phyloP scores from a whole-genome alignment of 2,888 invertebrate species.

The Lithophane ornitopus region DNA sequence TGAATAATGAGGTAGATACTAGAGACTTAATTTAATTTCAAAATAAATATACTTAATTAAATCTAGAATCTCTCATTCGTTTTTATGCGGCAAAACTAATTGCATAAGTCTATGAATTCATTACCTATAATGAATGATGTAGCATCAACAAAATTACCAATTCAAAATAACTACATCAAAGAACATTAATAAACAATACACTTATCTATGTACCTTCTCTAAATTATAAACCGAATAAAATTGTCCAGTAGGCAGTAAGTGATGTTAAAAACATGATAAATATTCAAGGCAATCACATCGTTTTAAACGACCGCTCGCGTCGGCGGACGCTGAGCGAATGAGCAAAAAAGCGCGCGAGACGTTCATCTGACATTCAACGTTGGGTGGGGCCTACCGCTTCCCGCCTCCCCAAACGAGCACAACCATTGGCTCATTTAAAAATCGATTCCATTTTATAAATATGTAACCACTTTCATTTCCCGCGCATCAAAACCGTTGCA shows the following conservation, averaged over 20 bases:
- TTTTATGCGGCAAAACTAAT: slow-evolving; percentile 34
- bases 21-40: slow-evolving; percentile 18
- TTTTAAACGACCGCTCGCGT: slow-evolving; percentile 72
- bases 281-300: slow-evolving; percentile 49
- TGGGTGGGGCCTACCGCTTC: slow-evolving; percentile 83
- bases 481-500: slow-evolving; percentile 69
- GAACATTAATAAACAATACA: slow-evolving; percentile 38
- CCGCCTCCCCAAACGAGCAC: slow-evolving; percentile 84
- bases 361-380: slow-evolving; percentile 84
- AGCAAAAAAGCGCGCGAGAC: slow-evolving; percentile 84
- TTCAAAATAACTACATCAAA: slow-evolving; percentile 38
- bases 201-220: slow-evolving; percentile 36
- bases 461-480: slow-evolving; percentile 88
- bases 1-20: neutral
- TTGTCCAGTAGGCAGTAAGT: slow-evolving; percentile 50
- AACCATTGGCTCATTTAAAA: slow-evolving; percentile 89
- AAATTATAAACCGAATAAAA: slow-evolving; percentile 51
- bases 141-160: slow-evolving; percentile 52
- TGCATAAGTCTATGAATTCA: slow-evolving; percentile 33
- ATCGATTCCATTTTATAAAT: slow-evolving; percentile 91
- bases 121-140: slow-evolving; percentile 35
- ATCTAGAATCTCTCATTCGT: slow-evolving; percentile 22
- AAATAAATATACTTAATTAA: slow-evolving; percentile 24
- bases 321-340: slow-evolving; percentile 84
- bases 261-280: slow-evolving; percentile 61